Percentiles rank a stretch among this genome's conserved stretches.
Conservation (phyloP, 1,140 invertebrate species). For the Planococcus citri region DNA sequence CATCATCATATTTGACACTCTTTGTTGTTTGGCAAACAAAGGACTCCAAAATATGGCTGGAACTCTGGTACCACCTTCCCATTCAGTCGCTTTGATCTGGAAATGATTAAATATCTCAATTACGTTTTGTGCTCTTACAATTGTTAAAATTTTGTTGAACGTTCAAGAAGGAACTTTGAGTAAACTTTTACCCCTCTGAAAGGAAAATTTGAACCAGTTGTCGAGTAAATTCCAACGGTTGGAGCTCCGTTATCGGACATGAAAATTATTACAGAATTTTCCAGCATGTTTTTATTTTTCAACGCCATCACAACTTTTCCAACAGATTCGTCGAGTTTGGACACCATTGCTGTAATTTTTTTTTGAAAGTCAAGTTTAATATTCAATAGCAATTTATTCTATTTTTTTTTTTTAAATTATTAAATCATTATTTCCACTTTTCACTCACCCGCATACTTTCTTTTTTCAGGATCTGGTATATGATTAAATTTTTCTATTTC, state of each 20-base stretch:
- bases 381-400: too few species aligned
- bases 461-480: conserved; percentile 51
- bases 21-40: conserved; percentile 36
- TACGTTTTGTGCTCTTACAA: too few species aligned
- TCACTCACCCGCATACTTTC: conserved; percentile 58
- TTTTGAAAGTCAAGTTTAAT: too few species aligned
- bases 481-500: conserved; percentile 32
- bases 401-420: too few species aligned
- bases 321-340: conserved; percentile 55
- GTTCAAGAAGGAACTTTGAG: too few species aligned
- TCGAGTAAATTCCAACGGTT: conserved; percentile 41
- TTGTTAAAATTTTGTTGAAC: too few species aligned
- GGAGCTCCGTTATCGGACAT: conserved; percentile 49
- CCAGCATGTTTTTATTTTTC: conserved; percentile 41
- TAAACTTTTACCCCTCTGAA: conserved; percentile 44
- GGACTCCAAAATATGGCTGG: conserved; percentile 50
- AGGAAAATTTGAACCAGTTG: conserved; percentile 55
- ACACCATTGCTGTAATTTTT: conserved; percentile 51
- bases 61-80: conserved; percentile 56
- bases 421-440: too few species aligned
- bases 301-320: conserved; percentile 48
- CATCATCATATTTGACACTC: conserved; percentile 41
- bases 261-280: conserved; percentile 47
- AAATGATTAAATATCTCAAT: too few species aligned
- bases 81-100: conserved; percentile 38